phyloP scores from a whole-genome alignment of 2,113 vertebrate genomes.

The Cryptotis parvus region DNA sequence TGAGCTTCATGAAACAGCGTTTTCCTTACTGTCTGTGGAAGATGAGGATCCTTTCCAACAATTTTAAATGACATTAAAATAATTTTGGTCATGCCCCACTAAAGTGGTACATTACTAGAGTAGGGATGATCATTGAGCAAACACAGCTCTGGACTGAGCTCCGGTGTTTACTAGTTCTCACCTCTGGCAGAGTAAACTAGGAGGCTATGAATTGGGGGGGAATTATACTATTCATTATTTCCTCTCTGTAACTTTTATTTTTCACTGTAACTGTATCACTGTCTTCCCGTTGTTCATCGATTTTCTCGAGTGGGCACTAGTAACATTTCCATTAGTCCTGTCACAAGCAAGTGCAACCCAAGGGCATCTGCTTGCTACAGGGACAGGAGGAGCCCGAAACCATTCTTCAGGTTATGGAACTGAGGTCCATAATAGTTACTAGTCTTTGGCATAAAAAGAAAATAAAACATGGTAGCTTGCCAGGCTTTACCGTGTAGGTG shows the following conservation, averaged over 20 bases:
- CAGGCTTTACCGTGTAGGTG: too few species aligned
- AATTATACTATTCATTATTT: conserved; percentile 21
- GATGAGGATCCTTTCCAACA: not conserved
- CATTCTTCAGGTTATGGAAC: too few species aligned
- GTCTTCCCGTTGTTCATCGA: too few species aligned
- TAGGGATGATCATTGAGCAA: not conserved
- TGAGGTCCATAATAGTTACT: too few species aligned
- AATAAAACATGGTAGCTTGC: too few species aligned
- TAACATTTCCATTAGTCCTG: too few species aligned
- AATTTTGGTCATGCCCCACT: not conserved
- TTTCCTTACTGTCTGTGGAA: not conserved
- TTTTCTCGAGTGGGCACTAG: too few species aligned
- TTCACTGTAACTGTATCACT: too few species aligned
- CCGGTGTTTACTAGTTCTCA: not conserved
- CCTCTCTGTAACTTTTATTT: conserved; percentile 36
- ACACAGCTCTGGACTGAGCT: not conserved
- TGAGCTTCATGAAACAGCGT: not conserved
- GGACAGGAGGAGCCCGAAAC: too few species aligned
- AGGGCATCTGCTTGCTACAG: too few species aligned
- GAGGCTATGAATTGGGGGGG: not conserved
- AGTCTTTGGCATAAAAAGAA: too few species aligned
- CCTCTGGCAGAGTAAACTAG: conserved; percentile 5
- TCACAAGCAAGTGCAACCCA: too few species aligned
- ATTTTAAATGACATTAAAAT: not conserved
- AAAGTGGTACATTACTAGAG: not conserved